Evolutionary conservation across 2,888 invertebrate species (phyloP).

Genomic region (Coremacera marginata): DNA sequence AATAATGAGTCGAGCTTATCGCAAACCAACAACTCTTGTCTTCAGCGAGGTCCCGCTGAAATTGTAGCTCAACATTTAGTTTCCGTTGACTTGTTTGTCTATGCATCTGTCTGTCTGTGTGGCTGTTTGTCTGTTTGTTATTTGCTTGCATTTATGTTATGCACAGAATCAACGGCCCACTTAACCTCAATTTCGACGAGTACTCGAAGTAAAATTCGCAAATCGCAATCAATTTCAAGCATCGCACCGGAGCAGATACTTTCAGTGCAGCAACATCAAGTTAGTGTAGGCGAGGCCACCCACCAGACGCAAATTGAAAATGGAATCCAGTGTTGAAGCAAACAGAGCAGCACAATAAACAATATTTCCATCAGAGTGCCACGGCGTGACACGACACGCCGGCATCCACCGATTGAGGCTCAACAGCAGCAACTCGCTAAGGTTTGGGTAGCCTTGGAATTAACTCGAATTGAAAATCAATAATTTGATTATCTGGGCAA

Average conservation of each 20-base stretch:
- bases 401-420: not conserved
- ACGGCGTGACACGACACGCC: not conserved
- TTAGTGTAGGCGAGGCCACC: not conserved
- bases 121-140: constrained; percentile 19
- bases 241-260: constrained; percentile 28
- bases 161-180: constrained; percentile 40
- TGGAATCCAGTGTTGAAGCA: constrained; percentile 9
- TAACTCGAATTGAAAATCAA: constrained; percentile 13
- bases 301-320: constrained; percentile 20
- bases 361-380: not conserved
- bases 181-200: constrained; percentile 42
- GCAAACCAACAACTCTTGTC: not conserved
- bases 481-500: constrained; percentile 10
- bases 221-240: constrained; percentile 46
- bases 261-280: not conserved
- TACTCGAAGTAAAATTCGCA: constrained; percentile 40
- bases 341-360: constrained; percentile 20
- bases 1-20: constrained; percentile 30
- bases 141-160: constrained; percentile 3
- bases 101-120: not conserved
- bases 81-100: constrained; percentile 1
- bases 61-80: constrained; percentile 35
- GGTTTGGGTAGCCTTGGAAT: not conserved
- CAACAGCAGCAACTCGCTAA: not conserved
- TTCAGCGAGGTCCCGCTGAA: not conserved